Evolutionary conservation across 2,888 invertebrate genomes (phyloP).

Genomic region (Octodonta nipae): DNA sequence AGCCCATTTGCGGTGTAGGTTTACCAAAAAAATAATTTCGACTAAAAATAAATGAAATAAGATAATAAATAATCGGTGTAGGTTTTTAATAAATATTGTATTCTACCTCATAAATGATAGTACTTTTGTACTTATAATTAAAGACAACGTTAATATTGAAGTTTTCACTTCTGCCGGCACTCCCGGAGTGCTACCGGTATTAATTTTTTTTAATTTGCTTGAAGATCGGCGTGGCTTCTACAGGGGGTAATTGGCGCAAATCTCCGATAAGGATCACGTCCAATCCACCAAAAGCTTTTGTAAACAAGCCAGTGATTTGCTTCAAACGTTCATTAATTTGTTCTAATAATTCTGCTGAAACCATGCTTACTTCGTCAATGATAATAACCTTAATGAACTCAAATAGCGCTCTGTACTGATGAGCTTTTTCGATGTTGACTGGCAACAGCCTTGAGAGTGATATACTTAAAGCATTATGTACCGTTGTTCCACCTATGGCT

Average conservation of each 20-base stretch:
- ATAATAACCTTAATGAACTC: neutral
- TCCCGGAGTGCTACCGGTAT: too few species aligned
- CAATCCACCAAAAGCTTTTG: neutral
- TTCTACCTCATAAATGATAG: too few species aligned
- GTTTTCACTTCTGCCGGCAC: too few species aligned
- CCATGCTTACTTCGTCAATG: too few species aligned
- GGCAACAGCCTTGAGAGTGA: neutral
- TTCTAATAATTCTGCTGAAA: neutral
- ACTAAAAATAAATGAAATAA: too few species aligned
- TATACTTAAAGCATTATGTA: conserved; percentile 22
- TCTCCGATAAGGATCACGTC: conserved; percentile 1
- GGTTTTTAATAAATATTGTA: too few species aligned
- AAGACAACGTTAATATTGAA: too few species aligned
- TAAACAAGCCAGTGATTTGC: neutral
- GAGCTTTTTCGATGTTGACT: too few species aligned
- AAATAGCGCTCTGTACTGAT: neutral
- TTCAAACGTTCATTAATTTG: neutral
- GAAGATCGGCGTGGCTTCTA: neutral
- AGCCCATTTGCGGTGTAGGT: too few species aligned
- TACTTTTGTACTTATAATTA: too few species aligned
- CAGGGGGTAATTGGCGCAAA: conserved; percentile 1
- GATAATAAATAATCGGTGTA: too few species aligned
- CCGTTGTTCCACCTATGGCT: conserved; percentile 29
- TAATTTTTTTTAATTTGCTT: conserved; percentile 3
- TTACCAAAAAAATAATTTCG: too few species aligned